Evolutionary conservation across 2,888 invertebrate species (phyloP).

Genomic region (Phengaris alcon): DNA sequence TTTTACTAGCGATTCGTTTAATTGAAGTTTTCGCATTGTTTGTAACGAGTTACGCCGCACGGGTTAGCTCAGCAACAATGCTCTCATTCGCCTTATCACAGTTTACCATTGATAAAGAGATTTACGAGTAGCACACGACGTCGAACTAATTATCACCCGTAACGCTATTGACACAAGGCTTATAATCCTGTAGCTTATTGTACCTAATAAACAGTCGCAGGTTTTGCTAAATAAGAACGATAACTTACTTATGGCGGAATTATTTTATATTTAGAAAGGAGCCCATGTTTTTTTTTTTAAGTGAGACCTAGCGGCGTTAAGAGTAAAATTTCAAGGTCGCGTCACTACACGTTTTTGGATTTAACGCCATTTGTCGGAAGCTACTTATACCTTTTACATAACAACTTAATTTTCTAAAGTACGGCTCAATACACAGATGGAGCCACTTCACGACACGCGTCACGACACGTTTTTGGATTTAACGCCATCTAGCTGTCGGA

Average conservation of each 20-base stretch:
- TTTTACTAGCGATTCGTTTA: neutral
- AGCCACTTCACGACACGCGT: no score
- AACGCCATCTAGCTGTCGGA: no score
- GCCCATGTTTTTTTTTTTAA: neutral
- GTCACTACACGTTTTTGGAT: no score
- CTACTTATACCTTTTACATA: no score
- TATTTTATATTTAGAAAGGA: slow-evolving; percentile 14
- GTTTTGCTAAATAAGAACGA: neutral
- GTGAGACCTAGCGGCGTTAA: no score
- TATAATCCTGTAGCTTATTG: neutral
- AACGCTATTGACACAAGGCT: neutral
- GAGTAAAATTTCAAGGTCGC: no score
- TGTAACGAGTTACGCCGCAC: neutral
- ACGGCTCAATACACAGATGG: no score
- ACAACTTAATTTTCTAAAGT: no score
- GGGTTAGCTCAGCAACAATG: neutral
- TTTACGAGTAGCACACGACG: slow-evolving; percentile 22
- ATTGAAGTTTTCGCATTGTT: slow-evolving; percentile 5
- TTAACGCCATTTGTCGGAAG: no score
- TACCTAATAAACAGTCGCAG: neutral
- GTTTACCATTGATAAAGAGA: slow-evolving; percentile 23
- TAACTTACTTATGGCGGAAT: neutral
- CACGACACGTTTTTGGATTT: no score
- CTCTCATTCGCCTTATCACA: neutral
- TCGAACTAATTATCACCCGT: neutral